Percentiles rank a stretch among this genome's conserved stretches.
These are phyloP conservation scores for Conchocele bisecta DNA, from an alignment of 2,888 invertebrate genomes.

Conservation along the genomic window DNA sequence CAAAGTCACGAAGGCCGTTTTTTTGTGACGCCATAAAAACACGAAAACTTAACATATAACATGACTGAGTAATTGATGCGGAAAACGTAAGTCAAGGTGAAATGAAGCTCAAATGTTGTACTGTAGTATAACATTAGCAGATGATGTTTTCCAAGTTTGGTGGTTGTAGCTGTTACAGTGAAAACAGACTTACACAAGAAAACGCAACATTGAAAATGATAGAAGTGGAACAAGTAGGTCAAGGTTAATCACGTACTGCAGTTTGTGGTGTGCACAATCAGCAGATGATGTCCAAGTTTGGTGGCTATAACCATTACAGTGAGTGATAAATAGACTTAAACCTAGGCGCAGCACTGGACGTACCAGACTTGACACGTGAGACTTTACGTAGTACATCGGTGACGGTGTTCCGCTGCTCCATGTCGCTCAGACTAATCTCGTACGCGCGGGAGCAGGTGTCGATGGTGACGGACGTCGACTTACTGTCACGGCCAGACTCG, in stretches of 20 bases:
- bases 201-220: no score
- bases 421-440: constrained; percentile 66
- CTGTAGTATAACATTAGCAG: no score
- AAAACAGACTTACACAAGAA: no score
- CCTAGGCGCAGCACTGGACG: not conserved
- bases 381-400: constrained; percentile 70
- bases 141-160: no score
- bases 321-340: not conserved
- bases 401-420: constrained; percentile 73
- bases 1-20: no score
- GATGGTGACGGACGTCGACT: constrained; percentile 46
- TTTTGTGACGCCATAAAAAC: no score
- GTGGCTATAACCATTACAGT: not conserved
- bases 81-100: no score
- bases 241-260: no score
- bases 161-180: no score
- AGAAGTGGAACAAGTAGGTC: not conserved
- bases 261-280: not conserved
- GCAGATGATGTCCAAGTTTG: no score
- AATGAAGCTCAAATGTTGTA: not conserved
- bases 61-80: no score
- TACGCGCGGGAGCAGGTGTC: constrained; percentile 63
- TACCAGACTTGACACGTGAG: constrained; percentile 69
- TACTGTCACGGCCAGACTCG: constrained; percentile 60
- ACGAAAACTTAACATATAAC: no score